Evolutionary conservation across 2,888 invertebrate species (phyloP).

Genomic region (Stenoptilia bipunctidactyla): DNA sequence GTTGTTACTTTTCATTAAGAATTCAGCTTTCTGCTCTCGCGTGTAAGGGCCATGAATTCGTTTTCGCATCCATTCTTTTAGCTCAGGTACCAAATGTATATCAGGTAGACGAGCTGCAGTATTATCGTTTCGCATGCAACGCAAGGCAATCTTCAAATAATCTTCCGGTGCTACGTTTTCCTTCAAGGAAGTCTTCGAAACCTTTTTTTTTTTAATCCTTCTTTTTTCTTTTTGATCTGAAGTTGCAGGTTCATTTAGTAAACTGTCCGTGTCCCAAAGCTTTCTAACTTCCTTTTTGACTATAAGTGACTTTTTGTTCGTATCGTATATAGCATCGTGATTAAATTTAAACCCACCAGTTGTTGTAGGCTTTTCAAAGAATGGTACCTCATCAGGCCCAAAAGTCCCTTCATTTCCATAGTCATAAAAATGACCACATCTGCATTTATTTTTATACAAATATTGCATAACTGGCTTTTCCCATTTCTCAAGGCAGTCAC

Average conservation of each 20-base stretch:
- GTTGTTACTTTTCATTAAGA: constrained; percentile 27
- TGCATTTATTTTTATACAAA: constrained; percentile 39
- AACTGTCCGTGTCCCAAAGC: constrained; percentile 49
- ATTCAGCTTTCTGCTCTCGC: constrained; percentile 21
- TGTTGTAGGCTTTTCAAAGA: constrained; percentile 39
- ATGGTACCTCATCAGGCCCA: constrained; percentile 37
- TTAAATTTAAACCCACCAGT: constrained; percentile 32
- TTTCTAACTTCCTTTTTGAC: constrained; percentile 44
- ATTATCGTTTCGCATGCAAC: constrained; percentile 33
- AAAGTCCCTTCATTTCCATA: constrained; percentile 42
- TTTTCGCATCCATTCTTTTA: constrained; percentile 53
- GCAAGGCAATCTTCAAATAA: constrained; percentile 45
- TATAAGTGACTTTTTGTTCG: constrained; percentile 32
- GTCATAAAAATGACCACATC: constrained; percentile 46
- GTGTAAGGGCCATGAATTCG: constrained; percentile 40
- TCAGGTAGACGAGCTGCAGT: constrained; percentile 51
- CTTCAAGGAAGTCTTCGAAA: constrained; percentile 36
- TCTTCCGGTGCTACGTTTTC: constrained; percentile 35
- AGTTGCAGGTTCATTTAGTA: constrained; percentile 23
- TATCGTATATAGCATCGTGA: constrained; percentile 44
- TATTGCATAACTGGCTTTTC: constrained; percentile 34
- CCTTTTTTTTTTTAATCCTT: constrained; percentile 19
- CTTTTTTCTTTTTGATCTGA: constrained; percentile 17
- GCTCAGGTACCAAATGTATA: constrained; percentile 42
- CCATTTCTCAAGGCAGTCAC: constrained; percentile 47